Evolutionary conservation across 2,888 invertebrate genomes (phyloP).

Genomic region (Napeogenes inachia): DNA sequence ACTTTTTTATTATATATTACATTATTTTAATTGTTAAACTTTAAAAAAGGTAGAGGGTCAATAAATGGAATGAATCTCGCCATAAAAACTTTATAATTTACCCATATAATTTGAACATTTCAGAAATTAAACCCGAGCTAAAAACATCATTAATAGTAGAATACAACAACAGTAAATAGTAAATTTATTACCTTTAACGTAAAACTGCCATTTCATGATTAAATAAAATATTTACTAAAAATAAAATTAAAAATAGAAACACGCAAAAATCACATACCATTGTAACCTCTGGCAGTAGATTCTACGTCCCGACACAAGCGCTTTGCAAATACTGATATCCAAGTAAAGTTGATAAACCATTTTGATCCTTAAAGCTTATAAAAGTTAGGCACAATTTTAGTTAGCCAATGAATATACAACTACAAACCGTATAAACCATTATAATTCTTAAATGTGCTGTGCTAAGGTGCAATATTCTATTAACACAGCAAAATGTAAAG

Average conservation of each 20-base stretch:
- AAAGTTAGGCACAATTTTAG: neutral
- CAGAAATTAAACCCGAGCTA: too few relatives aligned
- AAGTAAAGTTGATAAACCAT: neutral
- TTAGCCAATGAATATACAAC: neutral
- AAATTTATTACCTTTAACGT: too few relatives aligned
- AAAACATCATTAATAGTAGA: too few relatives aligned
- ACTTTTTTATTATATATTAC: too few relatives aligned
- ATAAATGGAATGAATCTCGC: too few relatives aligned
- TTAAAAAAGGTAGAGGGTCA: too few relatives aligned
- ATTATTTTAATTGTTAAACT: too few relatives aligned
- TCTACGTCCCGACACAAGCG: slow-evolving; percentile 31
- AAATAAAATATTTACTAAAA: neutral
- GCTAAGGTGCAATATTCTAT: slow-evolving; percentile 5
- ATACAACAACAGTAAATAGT: too few relatives aligned
- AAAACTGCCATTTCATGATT: neutral
- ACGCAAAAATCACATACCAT: slow-evolving; percentile 33
- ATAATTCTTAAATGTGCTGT: neutral
- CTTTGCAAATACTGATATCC: slow-evolving; percentile 33
- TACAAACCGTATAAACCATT: neutral
- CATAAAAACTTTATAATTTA: too few relatives aligned
- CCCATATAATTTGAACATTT: too few relatives aligned
- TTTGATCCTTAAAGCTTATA: neutral
- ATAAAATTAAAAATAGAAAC: slow-evolving; percentile 9
- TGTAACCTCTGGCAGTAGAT: slow-evolving; percentile 26
- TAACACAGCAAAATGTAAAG: neutral